A percentile compares a stretch with the other conserved stretches of the same genome.
These are phyloP conservation scores for Synergus itoensis DNA, from an alignment of 2,888 invertebrate genomes.

Conservation along the genomic window DNA sequence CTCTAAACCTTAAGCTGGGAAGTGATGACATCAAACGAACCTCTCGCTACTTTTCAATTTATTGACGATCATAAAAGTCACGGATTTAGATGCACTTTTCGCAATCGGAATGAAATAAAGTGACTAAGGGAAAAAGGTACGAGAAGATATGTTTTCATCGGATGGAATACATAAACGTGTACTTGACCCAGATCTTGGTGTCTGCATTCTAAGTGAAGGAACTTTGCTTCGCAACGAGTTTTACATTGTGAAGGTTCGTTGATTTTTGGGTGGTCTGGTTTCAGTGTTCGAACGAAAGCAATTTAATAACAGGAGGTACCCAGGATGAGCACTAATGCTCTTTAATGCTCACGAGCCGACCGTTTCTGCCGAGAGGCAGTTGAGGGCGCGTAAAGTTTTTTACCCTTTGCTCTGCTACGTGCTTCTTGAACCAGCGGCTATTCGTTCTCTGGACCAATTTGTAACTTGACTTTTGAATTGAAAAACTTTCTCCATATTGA, in stretches of 20 bases:
- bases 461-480: conserved; percentile 43
- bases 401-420: conserved; percentile 46
- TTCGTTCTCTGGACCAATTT: conserved; percentile 23
- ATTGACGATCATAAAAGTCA: conserved; percentile 32
- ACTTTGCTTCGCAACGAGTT: conserved; percentile 9
- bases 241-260: conserved; percentile 44
- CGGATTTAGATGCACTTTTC: conserved; percentile 6
- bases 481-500: conserved; percentile 20
- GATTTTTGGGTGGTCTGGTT: conserved; percentile 68
- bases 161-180: no score
- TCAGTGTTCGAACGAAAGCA: conserved; percentile 45
- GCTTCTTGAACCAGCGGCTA: conserved; percentile 29
- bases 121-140: background rate
- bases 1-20: background rate
- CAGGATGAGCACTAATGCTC: conserved; percentile 57
- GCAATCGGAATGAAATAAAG: conserved; percentile 19
- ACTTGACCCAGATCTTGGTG: no score
- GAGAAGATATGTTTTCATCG: background rate
- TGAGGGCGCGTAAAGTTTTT: conserved; percentile 60
- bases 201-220: background rate
- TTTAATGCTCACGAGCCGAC: conserved; percentile 49
- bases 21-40: background rate
- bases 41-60: background rate
- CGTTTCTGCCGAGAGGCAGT: conserved; percentile 53
- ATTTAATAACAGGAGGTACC: conserved; percentile 65